phyloP scores from a whole-genome alignment of 2,888 invertebrate species.

The Orthonychiurus folsomi region DNA sequence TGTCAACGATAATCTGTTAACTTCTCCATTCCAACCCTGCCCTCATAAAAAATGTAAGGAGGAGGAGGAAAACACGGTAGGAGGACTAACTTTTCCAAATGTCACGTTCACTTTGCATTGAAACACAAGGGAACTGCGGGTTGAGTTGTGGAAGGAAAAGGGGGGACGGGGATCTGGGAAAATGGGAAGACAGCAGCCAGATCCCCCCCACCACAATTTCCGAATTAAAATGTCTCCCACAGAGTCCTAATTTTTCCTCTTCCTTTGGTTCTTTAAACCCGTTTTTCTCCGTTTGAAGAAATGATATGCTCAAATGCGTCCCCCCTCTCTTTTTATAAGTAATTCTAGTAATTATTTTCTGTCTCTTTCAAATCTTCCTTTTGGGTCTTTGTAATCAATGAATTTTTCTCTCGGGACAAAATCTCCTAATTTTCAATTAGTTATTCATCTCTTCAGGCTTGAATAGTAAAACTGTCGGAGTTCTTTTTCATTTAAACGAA shows the following conservation, averaged over 20 bases:
- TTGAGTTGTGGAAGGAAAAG: background rate
- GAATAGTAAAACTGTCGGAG: no score
- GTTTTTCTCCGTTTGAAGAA: slow-evolving; percentile 13
- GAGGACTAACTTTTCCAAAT: slow-evolving; percentile 34
- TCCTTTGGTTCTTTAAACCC: slow-evolving; percentile 12
- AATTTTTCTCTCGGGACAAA: background rate
- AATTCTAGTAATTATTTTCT: background rate
- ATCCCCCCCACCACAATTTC: slow-evolving; percentile 21
- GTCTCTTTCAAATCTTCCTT: background rate
- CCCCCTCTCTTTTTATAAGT: background rate
- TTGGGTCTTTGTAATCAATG: background rate
- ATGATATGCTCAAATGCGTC: background rate
- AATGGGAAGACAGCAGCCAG: no score
- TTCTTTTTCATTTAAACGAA: no score
- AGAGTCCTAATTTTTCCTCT: slow-evolving; percentile 19
- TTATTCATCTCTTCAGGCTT: background rate
- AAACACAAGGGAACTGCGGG: no score
- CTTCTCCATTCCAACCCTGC: slow-evolving; percentile 10
- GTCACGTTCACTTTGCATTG: slow-evolving; percentile 31
- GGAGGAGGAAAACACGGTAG: slow-evolving; percentile 27
- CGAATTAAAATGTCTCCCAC: slow-evolving; percentile 33
- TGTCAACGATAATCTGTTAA: slow-evolving; percentile 37
- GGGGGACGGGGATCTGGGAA: background rate
- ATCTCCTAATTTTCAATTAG: background rate
- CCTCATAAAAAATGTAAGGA: slow-evolving; percentile 23